Evolutionary conservation across 2,888 invertebrate genomes (phyloP), one percentile per base, ranked within the genome.

Genomic region (Ephialtes manifestator): DNA sequence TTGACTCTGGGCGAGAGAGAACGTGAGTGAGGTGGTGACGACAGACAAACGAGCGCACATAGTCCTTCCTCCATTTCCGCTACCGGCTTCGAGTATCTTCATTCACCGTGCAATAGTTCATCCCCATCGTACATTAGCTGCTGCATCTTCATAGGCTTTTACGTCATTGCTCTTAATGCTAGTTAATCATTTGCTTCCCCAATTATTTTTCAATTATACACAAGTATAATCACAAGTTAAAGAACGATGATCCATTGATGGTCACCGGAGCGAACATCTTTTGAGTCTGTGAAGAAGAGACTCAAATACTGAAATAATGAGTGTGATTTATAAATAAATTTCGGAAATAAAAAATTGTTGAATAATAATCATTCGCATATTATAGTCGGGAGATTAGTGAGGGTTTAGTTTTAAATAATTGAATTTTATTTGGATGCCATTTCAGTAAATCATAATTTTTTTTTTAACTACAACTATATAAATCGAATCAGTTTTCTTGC

Each of bases 41-140:
- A 68, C 48, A 43, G 65, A 46, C 58, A 15, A 55, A 31, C 55
- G 20, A 35, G 70, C 24, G 35, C 20, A 20, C 39, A 18, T 46
- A 18, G 53, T 70, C 18, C 60, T 63, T 71, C 79, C 24, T 24
- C 58, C 11, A 58, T 51, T 71, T 71, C 70, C 71, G 65, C 31
- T 65, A 24, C 18, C 65, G 35, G 39, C 13, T 43, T 39, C 48
- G 63, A 4, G 60, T 72, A 58, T 80, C 65, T 71, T 63, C 31
- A 74, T 86, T 24, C 35, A 65, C 70, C 1, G 70, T 81, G 72
- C 79, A 82, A 72, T 55, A 24, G 43, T 72, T 58, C 58, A 55
- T 58, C 20, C 55, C 28, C 15, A 24, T 24, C 13, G 43, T 24
- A 55, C 55, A 28, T 55, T 11, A 39, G 20, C 43, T 10, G 43